A percentile compares a stretch with the other conserved stretches of the same genome.
These are phyloP conservation scores for Aegotheles bennettii DNA, from an alignment of 2,113 vertebrate species.

Conservation along the genomic window DNA sequence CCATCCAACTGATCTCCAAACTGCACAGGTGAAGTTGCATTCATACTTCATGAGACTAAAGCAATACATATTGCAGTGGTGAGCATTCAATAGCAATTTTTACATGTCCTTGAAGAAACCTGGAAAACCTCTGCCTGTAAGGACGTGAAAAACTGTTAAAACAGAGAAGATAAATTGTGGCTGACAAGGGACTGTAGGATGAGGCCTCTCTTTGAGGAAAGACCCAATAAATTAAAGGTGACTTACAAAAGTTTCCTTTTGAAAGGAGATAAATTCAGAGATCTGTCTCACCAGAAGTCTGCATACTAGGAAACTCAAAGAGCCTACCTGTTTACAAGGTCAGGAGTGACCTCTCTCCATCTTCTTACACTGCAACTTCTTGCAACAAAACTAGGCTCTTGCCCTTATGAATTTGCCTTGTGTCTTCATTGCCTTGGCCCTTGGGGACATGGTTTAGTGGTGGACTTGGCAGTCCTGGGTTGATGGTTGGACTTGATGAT, in stretches of 20 bases:
- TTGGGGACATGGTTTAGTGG: no score
- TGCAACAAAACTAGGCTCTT: not conserved
- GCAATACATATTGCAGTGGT: not conserved
- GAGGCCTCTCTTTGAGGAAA: not conserved
- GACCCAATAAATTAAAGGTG: conserved; percentile 19
- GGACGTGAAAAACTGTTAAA: not conserved
- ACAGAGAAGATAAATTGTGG: not conserved
- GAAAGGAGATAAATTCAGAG: not conserved
- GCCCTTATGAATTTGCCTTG: not conserved
- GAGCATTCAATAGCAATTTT: not conserved
- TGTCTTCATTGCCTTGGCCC: no score
- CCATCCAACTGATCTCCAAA: not conserved
- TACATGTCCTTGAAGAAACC: not conserved
- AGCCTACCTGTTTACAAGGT: not conserved
- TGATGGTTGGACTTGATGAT: no score
- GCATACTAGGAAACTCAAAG: not conserved
- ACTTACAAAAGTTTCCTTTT: not conserved
- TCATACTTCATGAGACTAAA: not conserved
- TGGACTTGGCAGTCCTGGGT: no score
- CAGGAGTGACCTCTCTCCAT: not conserved
- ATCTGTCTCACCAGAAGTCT: not conserved
- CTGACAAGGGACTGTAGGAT: not conserved
- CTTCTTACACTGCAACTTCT: not conserved
- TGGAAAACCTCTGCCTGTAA: not conserved
- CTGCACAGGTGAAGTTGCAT: not conserved